A percentile compares a stretch with the other conserved stretches of the same genome.
Conservation (phyloP, 2,888 invertebrate species). For the Axea sp. region DNA sequence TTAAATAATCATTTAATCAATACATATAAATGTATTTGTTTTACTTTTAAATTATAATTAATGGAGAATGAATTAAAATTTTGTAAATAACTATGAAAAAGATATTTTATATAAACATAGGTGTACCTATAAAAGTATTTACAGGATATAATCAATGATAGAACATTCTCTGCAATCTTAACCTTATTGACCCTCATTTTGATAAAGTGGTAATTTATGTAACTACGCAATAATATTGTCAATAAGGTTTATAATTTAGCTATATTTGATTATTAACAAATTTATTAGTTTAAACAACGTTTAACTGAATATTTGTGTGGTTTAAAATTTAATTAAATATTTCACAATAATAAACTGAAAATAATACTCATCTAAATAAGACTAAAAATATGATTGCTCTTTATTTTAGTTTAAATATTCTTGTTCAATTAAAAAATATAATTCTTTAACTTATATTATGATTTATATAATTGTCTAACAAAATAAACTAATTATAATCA, state of each 20-base stretch:
- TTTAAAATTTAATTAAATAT: too few relatives aligned
- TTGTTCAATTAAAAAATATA: too few relatives aligned
- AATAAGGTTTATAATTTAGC: slow-evolving; percentile 3
- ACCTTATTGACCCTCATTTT: slow-evolving; percentile 49
- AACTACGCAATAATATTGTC: slow-evolving; percentile 24
- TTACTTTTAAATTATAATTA: too few relatives aligned
- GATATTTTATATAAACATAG: not conserved
- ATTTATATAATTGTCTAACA: too few relatives aligned
- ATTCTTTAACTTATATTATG: too few relatives aligned
- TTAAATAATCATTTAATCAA: too few relatives aligned
- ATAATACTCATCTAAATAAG: too few relatives aligned
- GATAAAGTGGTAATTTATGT: slow-evolving; percentile 54
- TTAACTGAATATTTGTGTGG: not conserved
- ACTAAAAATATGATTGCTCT: not conserved
- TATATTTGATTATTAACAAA: not conserved
- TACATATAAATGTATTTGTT: too few relatives aligned
- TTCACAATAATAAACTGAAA: too few relatives aligned
- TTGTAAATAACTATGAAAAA: not conserved
- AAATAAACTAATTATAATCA: too few relatives aligned
- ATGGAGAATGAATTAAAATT: not conserved
- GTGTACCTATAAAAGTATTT: slow-evolving; percentile 14
- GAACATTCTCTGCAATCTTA: slow-evolving; percentile 25
- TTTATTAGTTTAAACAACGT: slow-evolving; percentile 1
- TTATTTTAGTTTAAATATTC: too few relatives aligned
- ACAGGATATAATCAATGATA: slow-evolving; percentile 34